Evolutionary conservation across 2,113 vertebrate species (phyloP).

Genomic region (Muntiacus reevesi): DNA sequence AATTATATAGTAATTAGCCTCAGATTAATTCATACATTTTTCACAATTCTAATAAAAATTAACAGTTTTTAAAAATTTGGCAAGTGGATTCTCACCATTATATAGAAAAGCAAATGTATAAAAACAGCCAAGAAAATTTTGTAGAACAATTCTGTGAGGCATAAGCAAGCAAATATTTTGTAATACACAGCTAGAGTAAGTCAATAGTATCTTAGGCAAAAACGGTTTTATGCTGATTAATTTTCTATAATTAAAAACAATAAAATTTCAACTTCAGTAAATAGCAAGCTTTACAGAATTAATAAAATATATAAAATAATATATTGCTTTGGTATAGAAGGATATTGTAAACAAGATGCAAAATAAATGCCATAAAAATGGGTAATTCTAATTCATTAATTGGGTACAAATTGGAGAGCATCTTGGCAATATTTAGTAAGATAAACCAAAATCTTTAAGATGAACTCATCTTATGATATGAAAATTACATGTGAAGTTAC

Average conservation of each 20-base stretch:
- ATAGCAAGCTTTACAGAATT: neutral
- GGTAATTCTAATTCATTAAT: neutral
- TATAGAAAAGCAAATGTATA: neutral
- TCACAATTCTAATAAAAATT: neutral
- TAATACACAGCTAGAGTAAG: neutral
- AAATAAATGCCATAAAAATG: neutral
- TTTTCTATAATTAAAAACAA: neutral
- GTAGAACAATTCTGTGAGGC: neutral
- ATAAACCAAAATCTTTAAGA: neutral
- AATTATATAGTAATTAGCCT: neutral
- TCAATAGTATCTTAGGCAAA: neutral
- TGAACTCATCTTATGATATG: neutral
- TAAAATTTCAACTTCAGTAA: neutral
- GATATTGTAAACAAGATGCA: neutral
- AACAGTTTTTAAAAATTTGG: neutral
- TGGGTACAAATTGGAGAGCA: neutral
- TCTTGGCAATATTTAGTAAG: neutral
- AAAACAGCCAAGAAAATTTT: neutral
- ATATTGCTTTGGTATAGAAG: neutral
- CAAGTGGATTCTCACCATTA: neutral
- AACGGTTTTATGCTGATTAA: neutral
- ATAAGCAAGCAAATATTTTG: neutral
- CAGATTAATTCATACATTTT: neutral
- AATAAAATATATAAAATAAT: neutral
- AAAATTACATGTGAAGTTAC: neutral